A percentile compares a stretch with the other conserved stretches of the same genome.
Evolutionary conservation across 2,113 vertebrate genomes (phyloP).

Genomic region (Scortum barcoo): DNA sequence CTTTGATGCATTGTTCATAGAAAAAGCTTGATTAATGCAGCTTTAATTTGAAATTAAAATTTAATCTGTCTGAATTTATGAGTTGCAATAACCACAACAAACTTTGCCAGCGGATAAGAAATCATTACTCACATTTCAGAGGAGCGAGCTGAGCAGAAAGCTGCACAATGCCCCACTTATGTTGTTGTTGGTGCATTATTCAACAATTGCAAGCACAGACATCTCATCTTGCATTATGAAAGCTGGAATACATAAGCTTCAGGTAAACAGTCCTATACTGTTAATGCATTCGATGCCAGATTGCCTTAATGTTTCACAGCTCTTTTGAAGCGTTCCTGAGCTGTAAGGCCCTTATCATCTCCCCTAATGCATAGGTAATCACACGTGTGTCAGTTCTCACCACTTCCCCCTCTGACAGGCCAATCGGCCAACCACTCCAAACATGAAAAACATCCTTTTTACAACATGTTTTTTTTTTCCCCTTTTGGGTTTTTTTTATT

Average conservation of each 20-base stretch:
- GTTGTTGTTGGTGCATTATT: conserved; percentile 25
- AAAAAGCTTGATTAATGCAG: neutral
- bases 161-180: conserved; percentile 4
- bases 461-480: conserved; percentile 37
- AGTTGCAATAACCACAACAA: neutral
- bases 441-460: conserved; percentile 79
- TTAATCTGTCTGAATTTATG: neutral
- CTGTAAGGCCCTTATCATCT: conserved; percentile 75
- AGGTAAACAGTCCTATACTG: conserved; percentile 64
- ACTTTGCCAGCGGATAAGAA: neutral
- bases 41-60: neutral
- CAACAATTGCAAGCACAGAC: conserved; percentile 11
- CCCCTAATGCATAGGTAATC: conserved; percentile 83
- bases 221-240: conserved; percentile 44
- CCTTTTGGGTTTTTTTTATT: conserved; percentile 54
- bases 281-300: conserved; percentile 44
- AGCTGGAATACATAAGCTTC: conserved; percentile 68
- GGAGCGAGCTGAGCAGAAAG: conserved; percentile 16
- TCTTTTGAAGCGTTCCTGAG: conserved; percentile 52
- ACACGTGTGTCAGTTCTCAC: conserved; percentile 77
- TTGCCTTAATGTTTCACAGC: conserved; percentile 54
- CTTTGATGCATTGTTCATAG: neutral
- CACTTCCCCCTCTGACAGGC: conserved; percentile 69
- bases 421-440: conserved; percentile 69
- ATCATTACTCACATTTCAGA: neutral